phyloP scores from a whole-genome alignment of 2,888 invertebrate species.

The Pogonocherus hispidulus region DNA sequence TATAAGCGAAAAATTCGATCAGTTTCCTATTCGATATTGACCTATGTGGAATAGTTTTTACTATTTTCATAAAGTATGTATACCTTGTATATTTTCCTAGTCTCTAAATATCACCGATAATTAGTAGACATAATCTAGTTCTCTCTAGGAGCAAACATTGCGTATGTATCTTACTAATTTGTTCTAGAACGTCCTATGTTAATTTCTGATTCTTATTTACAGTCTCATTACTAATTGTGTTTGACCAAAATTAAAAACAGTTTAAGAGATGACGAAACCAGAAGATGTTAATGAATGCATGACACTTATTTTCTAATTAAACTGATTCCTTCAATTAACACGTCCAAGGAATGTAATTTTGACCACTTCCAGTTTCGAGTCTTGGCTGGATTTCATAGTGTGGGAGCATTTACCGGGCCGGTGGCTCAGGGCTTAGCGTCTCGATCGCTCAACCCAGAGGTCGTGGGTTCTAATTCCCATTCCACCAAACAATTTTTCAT shows the following conservation, averaged over 20 bases:
- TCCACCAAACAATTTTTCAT: no score
- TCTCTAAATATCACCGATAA: neutral
- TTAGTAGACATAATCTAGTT: slow-evolving; percentile 2
- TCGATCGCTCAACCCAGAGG: no score
- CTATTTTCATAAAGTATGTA: no score
- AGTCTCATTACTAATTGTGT: slow-evolving; percentile 37
- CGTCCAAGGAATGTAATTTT: slow-evolving; percentile 35
- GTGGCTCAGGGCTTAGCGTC: no score
- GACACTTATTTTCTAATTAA: slow-evolving; percentile 51
- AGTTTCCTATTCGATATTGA: no score
- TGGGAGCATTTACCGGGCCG: no score
- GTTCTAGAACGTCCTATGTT: slow-evolving; percentile 24
- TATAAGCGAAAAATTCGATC: no score
- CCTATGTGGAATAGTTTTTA: no score
- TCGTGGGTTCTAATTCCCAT: no score
- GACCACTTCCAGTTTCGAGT: neutral
- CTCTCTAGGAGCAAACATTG: neutral
- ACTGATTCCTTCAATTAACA: slow-evolving; percentile 49
- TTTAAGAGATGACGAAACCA: slow-evolving; percentile 45
- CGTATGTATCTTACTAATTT: slow-evolving; percentile 19
- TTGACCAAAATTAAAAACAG: slow-evolving; percentile 47
- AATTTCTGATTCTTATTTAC: slow-evolving; percentile 30
- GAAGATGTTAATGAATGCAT: slow-evolving; percentile 49
- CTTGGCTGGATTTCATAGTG: neutral
- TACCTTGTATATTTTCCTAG: neutral